These are phyloP conservation scores for Phocides pigmalion DNA, from an alignment of 1,140 invertebrate genomes.

Conservation along the genomic window DNA sequence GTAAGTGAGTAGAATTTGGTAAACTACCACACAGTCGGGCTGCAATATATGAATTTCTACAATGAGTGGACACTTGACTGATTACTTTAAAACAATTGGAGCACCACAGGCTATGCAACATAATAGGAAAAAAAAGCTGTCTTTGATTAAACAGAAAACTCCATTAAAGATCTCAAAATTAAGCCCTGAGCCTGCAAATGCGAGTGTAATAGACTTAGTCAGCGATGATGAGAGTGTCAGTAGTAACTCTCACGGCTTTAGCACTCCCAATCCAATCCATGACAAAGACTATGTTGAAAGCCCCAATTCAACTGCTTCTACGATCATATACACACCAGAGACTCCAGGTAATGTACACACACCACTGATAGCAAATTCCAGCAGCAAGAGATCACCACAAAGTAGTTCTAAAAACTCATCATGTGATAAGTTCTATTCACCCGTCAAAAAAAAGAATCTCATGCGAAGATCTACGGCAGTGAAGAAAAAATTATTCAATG, in stretches of 20 bases:
- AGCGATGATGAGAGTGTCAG: slow-evolving; percentile 50
- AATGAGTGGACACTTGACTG: slow-evolving; percentile 11
- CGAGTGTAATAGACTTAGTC: slow-evolving; percentile 42
- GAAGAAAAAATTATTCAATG: slow-evolving; percentile 41
- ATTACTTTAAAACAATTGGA: slow-evolving; percentile 11
- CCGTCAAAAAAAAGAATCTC: slow-evolving; percentile 54
- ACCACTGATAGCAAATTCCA: slow-evolving; percentile 25
- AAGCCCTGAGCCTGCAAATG: not conserved
- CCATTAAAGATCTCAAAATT: slow-evolving; percentile 38
- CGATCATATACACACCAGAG: slow-evolving; percentile 39
- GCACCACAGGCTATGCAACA: not conserved
- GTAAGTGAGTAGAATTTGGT: too few relatives aligned
- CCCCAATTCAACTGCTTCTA: slow-evolving; percentile 34
- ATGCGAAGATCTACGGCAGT: slow-evolving; percentile 41
- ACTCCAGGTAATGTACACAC: slow-evolving; percentile 36
- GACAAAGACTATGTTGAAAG: not conserved
- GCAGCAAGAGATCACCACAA: too few relatives aligned
- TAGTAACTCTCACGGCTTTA: not conserved
- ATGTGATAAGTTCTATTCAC: slow-evolving; percentile 59
- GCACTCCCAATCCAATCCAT: not conserved
- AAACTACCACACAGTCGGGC: too few relatives aligned
- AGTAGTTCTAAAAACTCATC: slow-evolving; percentile 30
- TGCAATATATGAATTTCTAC: too few relatives aligned
- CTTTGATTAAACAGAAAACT: slow-evolving; percentile 2
- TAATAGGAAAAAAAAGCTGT: not conserved